Evolutionary conservation across 1,140 invertebrate genomes (phyloP).

Genomic region (Campoletis sonorensis): DNA sequence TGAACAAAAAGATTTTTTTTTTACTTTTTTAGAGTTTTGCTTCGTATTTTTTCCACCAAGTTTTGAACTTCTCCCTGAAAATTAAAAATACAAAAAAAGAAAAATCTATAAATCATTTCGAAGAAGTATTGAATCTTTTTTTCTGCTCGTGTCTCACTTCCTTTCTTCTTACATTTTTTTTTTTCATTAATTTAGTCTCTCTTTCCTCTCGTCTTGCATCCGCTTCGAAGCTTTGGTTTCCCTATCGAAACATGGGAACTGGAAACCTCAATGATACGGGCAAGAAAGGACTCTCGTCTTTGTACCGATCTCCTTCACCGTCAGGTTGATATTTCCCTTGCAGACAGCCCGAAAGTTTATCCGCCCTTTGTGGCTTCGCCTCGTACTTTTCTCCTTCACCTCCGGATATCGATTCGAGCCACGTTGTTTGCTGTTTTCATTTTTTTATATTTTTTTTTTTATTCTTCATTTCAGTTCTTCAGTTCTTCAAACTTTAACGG

Average conservation of each 20-base stretch:
- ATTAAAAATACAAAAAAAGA: no score
- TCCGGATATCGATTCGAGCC: constrained; percentile 8
- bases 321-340: constrained; percentile 7
- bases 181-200: neutral
- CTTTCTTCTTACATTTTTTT: no score
- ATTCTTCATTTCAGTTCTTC: constrained; percentile 14
- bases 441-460: no score
- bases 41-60: no score
- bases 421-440: neutral
- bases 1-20: no score
- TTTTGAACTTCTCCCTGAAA: no score
- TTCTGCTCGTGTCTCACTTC: no score
- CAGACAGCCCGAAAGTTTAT: constrained; percentile 1
- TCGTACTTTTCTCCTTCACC: neutral
- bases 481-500: neutral
- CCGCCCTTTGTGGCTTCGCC: constrained; percentile 20
- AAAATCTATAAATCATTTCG: no score
- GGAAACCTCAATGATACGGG: neutral
- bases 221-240: neutral
- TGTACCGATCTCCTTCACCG: neutral
- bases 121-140: no score
- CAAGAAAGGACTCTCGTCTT: constrained; percentile 7
- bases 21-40: no score
- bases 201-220: neutral
- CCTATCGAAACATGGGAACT: neutral